A percentile compares a stretch with the other conserved stretches of the same genome.
Conservation (phyloP, 1,140 invertebrate species). For the Caenorhabditis remanei region DNA sequence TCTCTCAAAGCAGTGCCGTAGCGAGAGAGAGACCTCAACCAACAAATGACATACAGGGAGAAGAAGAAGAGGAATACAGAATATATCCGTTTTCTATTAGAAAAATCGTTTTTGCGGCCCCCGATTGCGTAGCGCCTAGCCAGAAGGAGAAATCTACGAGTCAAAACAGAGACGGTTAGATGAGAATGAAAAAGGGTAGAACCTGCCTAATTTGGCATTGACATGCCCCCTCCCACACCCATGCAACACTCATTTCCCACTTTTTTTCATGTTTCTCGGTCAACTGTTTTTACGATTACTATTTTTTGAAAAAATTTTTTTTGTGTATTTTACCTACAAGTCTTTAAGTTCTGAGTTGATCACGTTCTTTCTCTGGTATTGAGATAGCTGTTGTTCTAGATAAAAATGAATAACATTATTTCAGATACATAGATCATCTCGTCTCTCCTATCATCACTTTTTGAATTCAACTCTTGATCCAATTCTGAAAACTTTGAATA, state of each 20-base stretch:
- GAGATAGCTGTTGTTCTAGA: too few relatives aligned
- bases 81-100: slow-evolving; percentile 50
- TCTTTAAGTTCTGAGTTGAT: neutral
- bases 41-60: too few relatives aligned
- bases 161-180: slow-evolving; percentile 28
- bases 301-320: neutral
- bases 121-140: slow-evolving; percentile 28
- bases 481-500: too few relatives aligned
- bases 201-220: slow-evolving; percentile 56
- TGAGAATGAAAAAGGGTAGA: neutral
- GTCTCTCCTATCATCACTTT: too few relatives aligned
- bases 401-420: too few relatives aligned
- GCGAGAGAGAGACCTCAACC: slow-evolving; percentile 1
- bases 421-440: too few relatives aligned
- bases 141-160: slow-evolving; percentile 30
- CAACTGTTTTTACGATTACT: slow-evolving; percentile 49
- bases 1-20: neutral
- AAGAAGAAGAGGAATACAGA: slow-evolving; percentile 2
- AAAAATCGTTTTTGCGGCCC: slow-evolving; percentile 49
- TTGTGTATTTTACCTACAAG: neutral
- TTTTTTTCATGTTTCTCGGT: slow-evolving; percentile 48
- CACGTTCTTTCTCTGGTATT: neutral
- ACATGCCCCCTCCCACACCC: slow-evolving; percentile 47
- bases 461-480: too few relatives aligned
- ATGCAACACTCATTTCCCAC: slow-evolving; percentile 36